Evolutionary conservation across 2,888 invertebrate genomes (phyloP), one percentile per base, ranked within the genome.

Genomic region (Apamea sordens): DNA sequence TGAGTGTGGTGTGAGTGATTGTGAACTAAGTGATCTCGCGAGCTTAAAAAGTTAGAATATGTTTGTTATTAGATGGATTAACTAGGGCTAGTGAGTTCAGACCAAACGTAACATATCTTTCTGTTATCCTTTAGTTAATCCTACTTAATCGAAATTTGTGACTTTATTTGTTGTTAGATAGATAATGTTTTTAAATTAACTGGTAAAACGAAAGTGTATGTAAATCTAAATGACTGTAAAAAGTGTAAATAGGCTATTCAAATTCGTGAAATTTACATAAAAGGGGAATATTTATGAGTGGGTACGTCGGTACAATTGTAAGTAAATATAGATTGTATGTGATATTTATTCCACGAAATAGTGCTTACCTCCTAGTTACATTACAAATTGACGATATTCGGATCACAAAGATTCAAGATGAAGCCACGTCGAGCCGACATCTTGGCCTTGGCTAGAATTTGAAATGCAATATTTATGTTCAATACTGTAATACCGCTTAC

Each of bases 21-120:
- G 84, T 89, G 88, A 91, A 90, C 82, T 83, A 85, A 90, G 91
- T 92, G 93, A 94, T 93, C 92, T 93, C 91, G 93, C 86, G 94
- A 94, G 95, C 93, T 94, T 94, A 93, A 88, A 85, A 73, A 78
- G 75, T 82, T 79, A 83, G 47, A 73, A 73, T 75, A 83, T 80
- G 82, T 87, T 86, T 85, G 80, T 83, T 80, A 81, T 86, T 80
- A 78, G 65, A 69, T 80, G 73, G 73, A 87, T 84, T 79, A 83
- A 79, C 76, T 79, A 82, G 71, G 75, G 70, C 67, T 83, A 79
- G 64, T 82, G 65, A 74, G 68, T 76, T 77, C 65, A 76, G 79
- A 77, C 72, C 75, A 82, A 86, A 73, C n/a, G 64, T 80, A 67
- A 89, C 89, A 88, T 87, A 88, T 89, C 88, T 83, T 75, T 82